These are phyloP conservation scores for Scaptomyza pallida DNA, from an alignment of 1,140 invertebrate species.

Conservation along the genomic window DNA sequence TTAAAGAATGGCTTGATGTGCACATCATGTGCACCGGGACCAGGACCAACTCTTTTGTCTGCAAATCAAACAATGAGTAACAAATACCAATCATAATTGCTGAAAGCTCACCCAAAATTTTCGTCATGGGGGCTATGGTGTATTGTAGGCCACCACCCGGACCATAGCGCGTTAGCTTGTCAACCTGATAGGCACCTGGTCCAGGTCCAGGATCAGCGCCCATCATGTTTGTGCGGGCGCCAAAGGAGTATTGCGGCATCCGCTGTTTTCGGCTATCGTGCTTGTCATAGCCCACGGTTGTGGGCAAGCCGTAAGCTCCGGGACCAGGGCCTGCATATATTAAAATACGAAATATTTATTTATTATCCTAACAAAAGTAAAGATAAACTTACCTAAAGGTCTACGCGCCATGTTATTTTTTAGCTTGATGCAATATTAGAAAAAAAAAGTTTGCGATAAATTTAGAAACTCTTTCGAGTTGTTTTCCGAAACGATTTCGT, in stretches of 20 bases:
- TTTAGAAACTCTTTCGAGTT: constrained; percentile 63
- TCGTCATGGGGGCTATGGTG: constrained; percentile 72
- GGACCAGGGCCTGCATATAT: constrained; percentile 86
- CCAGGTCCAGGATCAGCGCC: constrained; percentile 58
- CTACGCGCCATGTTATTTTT: constrained; percentile 45
- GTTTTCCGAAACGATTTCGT: constrained; percentile 42
- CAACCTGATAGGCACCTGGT: constrained; percentile 70
- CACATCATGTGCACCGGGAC: constrained; percentile 86
- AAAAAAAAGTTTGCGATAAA: constrained; percentile 31
- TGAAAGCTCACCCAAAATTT: constrained; percentile 42
- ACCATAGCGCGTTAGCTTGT: constrained; percentile 72
- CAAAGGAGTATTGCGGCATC: constrained; percentile 87
- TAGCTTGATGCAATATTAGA: constrained; percentile 70
- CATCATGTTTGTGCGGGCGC: constrained; percentile 63
- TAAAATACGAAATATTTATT: neutral
- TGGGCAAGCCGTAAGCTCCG: constrained; percentile 86
- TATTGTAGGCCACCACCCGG: constrained; percentile 56
- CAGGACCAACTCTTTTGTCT: constrained; percentile 83
- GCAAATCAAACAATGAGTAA: neutral
- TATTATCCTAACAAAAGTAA: too few species aligned
- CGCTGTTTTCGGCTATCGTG: constrained; percentile 86
- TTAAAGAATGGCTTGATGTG: constrained; percentile 84
- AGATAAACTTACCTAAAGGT: constrained; percentile 55
- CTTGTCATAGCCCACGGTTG: constrained; percentile 85
- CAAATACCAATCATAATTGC: neutral